Percentiles rank a stretch among this genome's conserved stretches.
Conservation (phyloP, 1,140 invertebrate genomes). For the Drosophila equinoxialis region DNA sequence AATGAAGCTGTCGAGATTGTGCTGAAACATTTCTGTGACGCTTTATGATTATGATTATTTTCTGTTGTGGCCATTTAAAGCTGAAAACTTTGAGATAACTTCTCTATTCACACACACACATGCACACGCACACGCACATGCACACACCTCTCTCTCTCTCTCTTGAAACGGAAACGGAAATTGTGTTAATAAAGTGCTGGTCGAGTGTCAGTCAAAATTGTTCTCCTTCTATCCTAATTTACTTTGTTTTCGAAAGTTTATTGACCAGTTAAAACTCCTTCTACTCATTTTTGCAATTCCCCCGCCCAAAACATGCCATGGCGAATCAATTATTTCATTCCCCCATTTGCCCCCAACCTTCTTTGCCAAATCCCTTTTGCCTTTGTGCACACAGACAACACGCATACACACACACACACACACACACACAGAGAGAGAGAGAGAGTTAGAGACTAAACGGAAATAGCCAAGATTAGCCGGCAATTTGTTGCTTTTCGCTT, state of each 20-base stretch:
- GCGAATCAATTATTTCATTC: conserved; percentile 8
- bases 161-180: conserved; percentile 49
- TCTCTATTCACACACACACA: neutral
- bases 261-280: neutral
- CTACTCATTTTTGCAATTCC: too few species aligned
- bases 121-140: neutral
- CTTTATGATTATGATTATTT: conserved; percentile 63
- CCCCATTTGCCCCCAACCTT: neutral
- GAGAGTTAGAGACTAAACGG: neutral
- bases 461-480: conserved; percentile 12
- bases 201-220: neutral
- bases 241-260: neutral
- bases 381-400: neutral
- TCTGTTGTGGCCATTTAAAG: conserved; percentile 32
- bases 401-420: neutral
- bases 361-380: neutral
- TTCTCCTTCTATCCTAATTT: neutral
- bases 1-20: conserved; percentile 26
- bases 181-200: conserved; percentile 58
- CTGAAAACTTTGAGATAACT: conserved; percentile 24
- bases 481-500: conserved; percentile 12
- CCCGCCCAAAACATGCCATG: neutral
- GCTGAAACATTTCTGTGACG: conserved; percentile 53
- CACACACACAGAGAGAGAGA: neutral
- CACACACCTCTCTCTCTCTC: neutral